Conservation (phyloP, 2,888 invertebrate species). For the Nowickia ferox region DNA sequence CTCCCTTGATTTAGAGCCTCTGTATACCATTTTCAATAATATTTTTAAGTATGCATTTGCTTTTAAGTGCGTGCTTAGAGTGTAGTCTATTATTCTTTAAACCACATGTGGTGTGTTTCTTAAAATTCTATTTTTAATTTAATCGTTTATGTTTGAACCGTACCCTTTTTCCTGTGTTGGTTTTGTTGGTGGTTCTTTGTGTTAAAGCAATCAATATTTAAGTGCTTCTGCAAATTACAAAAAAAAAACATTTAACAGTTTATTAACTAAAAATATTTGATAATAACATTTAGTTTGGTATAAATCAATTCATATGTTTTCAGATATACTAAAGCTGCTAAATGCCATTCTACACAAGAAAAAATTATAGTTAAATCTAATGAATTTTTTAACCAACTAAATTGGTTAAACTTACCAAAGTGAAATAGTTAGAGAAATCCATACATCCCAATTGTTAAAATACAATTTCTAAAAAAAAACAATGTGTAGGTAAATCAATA, state of each 20-base stretch:
- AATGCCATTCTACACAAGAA: constrained; percentile 28
- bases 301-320: not conserved
- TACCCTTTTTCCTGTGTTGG: constrained; percentile 35
- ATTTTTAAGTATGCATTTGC: constrained; percentile 21
- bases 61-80: not conserved
- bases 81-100: constrained; percentile 37
- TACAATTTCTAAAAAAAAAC: not conserved
- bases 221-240: constrained; percentile 55
- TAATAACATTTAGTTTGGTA: constrained; percentile 29
- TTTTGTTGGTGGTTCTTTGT: not conserved
- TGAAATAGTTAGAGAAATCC: too few relatives aligned
- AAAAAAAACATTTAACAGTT: constrained; percentile 62
- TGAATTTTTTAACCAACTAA: too few relatives aligned
- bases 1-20: constrained; percentile 13
- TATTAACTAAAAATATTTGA: constrained; percentile 62
- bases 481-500: too few relatives aligned
- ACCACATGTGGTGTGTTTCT: constrained; percentile 67
- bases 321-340: not conserved
- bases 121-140: constrained; percentile 18
- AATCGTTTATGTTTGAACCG: not conserved
- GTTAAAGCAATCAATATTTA: constrained; percentile 34
- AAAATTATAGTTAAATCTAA: not conserved
- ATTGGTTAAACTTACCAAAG: too few relatives aligned
- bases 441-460: too few relatives aligned
- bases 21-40: constrained; percentile 15